Conservation (phyloP, 2,888 invertebrate species). For the Homarus gammarus region DNA sequence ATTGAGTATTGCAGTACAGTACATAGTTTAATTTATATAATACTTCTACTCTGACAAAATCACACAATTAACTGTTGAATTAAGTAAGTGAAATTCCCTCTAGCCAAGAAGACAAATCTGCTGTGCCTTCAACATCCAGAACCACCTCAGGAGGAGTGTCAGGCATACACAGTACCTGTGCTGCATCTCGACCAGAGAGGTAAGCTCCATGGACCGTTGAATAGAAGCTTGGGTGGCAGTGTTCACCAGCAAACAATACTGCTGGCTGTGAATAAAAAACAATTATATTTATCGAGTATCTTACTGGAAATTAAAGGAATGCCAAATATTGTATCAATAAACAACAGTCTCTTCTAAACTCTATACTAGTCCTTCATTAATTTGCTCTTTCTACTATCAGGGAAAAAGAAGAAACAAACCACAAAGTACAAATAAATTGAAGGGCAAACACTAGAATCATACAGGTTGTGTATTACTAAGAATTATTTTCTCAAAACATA, state of each 20-base stretch:
- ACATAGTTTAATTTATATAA: not conserved
- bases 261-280: slow-evolving; percentile 83
- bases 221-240: slow-evolving; percentile 95
- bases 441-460: not conserved
- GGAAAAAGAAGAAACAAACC: too few relatives aligned
- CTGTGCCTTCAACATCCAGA: slow-evolving; percentile 87
- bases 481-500: too few relatives aligned
- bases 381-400: too few relatives aligned
- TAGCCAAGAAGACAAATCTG: slow-evolving; percentile 92
- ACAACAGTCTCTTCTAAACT: not conserved
- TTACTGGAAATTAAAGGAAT: not conserved
- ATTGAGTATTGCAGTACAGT: not conserved
- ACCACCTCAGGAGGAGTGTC: slow-evolving; percentile 82
- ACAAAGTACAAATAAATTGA: not conserved
- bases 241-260: slow-evolving; percentile 95
- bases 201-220: slow-evolving; percentile 97
- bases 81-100: slow-evolving; percentile 90
- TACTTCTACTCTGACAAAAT: not conserved
- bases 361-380: too few relatives aligned
- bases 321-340: not conserved
- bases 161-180: slow-evolving; percentile 83
- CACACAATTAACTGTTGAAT: not conserved
- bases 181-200: slow-evolving; percentile 90
- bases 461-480: too few relatives aligned
- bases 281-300: not conserved